Percentiles rank a stretch among this genome's conserved stretches.
phyloP scores from a whole-genome alignment of 1,140 invertebrate genomes.

The Drosophila truncata region DNA sequence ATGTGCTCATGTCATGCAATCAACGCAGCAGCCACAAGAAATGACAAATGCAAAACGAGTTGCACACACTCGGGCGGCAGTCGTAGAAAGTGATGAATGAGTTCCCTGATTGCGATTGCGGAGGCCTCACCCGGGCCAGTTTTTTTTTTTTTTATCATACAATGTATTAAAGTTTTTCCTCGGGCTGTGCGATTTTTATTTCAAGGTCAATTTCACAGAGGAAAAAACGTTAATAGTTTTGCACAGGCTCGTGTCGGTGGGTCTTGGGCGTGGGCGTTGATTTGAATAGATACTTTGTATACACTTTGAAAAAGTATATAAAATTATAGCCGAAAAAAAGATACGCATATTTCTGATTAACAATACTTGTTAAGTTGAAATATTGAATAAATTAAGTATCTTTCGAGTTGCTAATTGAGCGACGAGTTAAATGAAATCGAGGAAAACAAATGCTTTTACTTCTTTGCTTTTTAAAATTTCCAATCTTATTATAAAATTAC shows the following conservation, averaged over 20 bases:
- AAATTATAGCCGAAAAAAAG: no score
- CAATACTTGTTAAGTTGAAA: background rate
- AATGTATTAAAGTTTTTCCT: constrained; percentile 19
- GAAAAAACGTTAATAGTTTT: constrained; percentile 28
- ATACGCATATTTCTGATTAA: no score
- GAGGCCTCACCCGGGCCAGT: constrained; percentile 11
- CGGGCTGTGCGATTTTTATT: constrained; percentile 7
- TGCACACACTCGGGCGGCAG: constrained; percentile 42
- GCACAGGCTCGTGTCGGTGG: constrained; percentile 45
- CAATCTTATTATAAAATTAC: background rate
- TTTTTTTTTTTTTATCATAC: constrained; percentile 33
- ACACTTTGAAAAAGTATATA: background rate
- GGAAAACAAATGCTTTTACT: background rate
- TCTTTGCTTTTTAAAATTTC: no score
- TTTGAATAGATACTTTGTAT: constrained; percentile 28
- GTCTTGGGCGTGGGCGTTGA: constrained; percentile 30
- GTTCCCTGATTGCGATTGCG: constrained; percentile 46
- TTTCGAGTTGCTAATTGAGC: background rate
- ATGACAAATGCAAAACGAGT: constrained; percentile 79
- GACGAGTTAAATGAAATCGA: background rate
- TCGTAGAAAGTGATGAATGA: constrained; percentile 65
- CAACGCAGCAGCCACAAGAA: constrained; percentile 49
- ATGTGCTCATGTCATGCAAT: constrained; percentile 79
- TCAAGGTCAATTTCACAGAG: constrained; percentile 50
- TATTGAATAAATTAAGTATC: background rate